These are phyloP conservation scores for Meles meles DNA, from an alignment of 2,113 vertebrate species.

Conservation along the genomic window DNA sequence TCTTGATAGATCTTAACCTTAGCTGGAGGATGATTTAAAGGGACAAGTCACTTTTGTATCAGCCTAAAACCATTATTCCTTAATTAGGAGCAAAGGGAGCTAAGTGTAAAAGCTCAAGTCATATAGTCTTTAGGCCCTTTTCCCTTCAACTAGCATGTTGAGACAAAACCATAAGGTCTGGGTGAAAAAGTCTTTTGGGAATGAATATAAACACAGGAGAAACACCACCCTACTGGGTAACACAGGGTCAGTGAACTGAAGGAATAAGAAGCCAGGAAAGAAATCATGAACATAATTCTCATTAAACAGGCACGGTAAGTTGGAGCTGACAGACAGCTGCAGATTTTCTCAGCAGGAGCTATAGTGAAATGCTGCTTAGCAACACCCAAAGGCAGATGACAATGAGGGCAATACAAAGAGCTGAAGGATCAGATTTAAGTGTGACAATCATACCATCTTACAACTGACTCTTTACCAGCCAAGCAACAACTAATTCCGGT, in stretches of 20 bases:
- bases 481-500: neutral
- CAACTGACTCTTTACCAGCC: neutral
- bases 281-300: slow-evolving; percentile 58
- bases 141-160: slow-evolving; percentile 38
- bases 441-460: slow-evolving; percentile 29
- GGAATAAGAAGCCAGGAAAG: slow-evolving; percentile 11
- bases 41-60: slow-evolving; percentile 12
- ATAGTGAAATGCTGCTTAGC: slow-evolving; percentile 70
- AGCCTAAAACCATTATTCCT: slow-evolving; percentile 3
- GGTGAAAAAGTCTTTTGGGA: slow-evolving; percentile 38
- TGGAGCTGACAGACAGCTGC: slow-evolving; percentile 68
- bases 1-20: slow-evolving; percentile 7
- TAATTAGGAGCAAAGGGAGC: slow-evolving; percentile 38
- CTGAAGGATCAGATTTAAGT: slow-evolving; percentile 44
- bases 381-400: slow-evolving; percentile 61
- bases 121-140: slow-evolving; percentile 17
- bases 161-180: slow-evolving; percentile 47
- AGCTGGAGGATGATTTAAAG: neutral
- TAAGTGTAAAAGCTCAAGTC: slow-evolving; percentile 36
- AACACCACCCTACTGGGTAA: slow-evolving; percentile 27
- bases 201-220: slow-evolving; percentile 22
- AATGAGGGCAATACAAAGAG: slow-evolving; percentile 58
- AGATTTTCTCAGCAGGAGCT: slow-evolving; percentile 67
- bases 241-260: slow-evolving; percentile 40
- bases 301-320: slow-evolving; percentile 56